Conservation (phyloP, 1,140 invertebrate species). For the Lasaia peninsularis region DNA sequence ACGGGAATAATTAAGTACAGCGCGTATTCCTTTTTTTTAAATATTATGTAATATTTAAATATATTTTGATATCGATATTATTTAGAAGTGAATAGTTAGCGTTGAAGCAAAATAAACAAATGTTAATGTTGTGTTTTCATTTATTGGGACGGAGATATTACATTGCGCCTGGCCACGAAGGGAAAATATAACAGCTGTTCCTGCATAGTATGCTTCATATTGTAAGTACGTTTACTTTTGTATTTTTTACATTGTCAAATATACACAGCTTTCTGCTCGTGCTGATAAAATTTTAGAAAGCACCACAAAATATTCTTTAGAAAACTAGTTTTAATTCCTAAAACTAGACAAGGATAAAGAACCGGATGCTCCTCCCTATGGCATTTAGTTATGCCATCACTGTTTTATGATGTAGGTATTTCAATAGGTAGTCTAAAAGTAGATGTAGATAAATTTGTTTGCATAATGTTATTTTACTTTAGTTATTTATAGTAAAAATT, state of each 20-base stretch:
- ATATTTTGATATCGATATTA: constrained; percentile 23
- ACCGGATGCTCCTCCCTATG: too few relatives aligned
- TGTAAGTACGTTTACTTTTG: constrained; percentile 47
- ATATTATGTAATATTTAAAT: constrained; percentile 26
- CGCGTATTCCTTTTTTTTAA: constrained; percentile 21
- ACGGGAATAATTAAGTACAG: constrained; percentile 21
- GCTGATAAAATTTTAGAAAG: too few relatives aligned
- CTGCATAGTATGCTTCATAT: constrained; percentile 69
- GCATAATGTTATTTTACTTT: too few relatives aligned
- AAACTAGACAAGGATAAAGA: too few relatives aligned
- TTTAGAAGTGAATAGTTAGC: constrained; percentile 29
- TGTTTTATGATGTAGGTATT: too few relatives aligned
- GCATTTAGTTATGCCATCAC: too few relatives aligned
- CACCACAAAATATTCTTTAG: too few relatives aligned
- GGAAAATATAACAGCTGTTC: constrained; percentile 57
- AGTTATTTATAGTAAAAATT: too few relatives aligned
- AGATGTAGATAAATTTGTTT: too few relatives aligned
- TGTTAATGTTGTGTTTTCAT: constrained; percentile 59
- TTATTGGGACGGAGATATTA: constrained; percentile 44
- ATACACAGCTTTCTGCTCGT: too few relatives aligned
- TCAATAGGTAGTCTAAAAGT: too few relatives aligned
- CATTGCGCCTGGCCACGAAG: constrained; percentile 35
- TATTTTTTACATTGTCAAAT: neutral
- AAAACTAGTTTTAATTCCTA: too few relatives aligned
- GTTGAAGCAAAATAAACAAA: constrained; percentile 42